Base-by-base conservation (phyloP, 2,113 vertebrate species). In the Castor canadensis region DNA sequence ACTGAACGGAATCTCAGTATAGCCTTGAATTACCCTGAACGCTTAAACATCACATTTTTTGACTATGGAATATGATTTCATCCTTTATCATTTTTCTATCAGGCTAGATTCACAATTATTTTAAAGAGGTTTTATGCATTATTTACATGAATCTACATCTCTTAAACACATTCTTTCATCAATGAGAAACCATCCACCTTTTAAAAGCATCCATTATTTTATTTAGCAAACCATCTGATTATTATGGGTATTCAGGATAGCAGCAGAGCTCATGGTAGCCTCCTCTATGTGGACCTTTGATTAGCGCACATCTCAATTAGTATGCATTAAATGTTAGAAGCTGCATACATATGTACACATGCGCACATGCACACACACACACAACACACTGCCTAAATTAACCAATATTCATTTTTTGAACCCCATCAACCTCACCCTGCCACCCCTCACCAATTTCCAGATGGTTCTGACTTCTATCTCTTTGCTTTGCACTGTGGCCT, bases 361-460 rank as follows among this genome's bases (percentile, higher is more conserved):
- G 19, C 9, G 60, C 28, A 32, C 16, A n/a, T 17, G 43, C 17
- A 69, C 38, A 49, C 69, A 66, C 0, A 45, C 28, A 93, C 24
- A 54, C 32, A 7, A 20, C 11, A 54, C 52, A 67, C 69, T n/a
- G 54, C 28, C 79, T 43, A 32, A 52, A 84, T n/a, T n/a, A n/a
- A n/a, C n/a, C n/a, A n/a, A n/a, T n/a, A n/a, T n/a, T n/a, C n/a
- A n/a, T n/a, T n/a, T n/a, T n/a, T n/a, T n/a, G n/a, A n/a, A n/a
- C 0, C 5, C 43, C 12, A 19, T 0, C 0, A 5, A 24, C 38
- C 13, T 1, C 9, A 54, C 11, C 28, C n/a, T 6, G 1, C 2
- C 4, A 32, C 26, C 16, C 3, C 24, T 28, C 24, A 24, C n/a
- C 3, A 22, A 47, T 28, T 45, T 40, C 71, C 24, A 73, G 40